Evolutionary conservation across 2,113 vertebrate genomes (phyloP), one percentile per base, ranked within the genome.

Genomic region (Cyphomyrus plagiostoma): DNA sequence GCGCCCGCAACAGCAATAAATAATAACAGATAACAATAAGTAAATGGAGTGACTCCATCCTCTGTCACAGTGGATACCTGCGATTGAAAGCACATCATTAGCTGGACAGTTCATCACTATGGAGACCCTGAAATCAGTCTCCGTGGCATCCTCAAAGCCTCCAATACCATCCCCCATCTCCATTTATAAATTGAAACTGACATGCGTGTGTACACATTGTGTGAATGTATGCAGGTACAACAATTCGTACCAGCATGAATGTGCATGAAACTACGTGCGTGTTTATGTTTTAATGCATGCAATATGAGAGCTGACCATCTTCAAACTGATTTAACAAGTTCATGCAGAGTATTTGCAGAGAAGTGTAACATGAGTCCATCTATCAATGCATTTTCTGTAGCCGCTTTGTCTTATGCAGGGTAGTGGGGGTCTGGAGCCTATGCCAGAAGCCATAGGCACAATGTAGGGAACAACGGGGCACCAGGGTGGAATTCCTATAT

Each of bases 41-140:
- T 87, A 53, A 87, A 53, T 87, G 50, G 49, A 45, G 45, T 45
- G 45, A 48, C 85, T 56, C 85, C 48, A 4, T 52, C 15, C 85
- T 87, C 49, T 53, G 85, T 87, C 50, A 50, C 85, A 11, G 50
- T 87, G 85, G 85, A 87, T 52, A 87, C 85, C 85, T 53, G 85
- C 49, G 50, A 87, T 35, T 87, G 48, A 87, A 53, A 53, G 49
- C n/a, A 87, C 85, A 52, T 26, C 50, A 26, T 87, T 87, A 35
- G 19, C 50, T 56, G 85, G 85, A 87, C 48, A 87, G 50, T 87
- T 53, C 49, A 87, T 87, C 85, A 87, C 50, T 87, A 52, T 87
- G 85, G 85, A 10, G 85, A 87, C 50, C 49, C 48, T 35, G 50
- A 39, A 87, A 53, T 23, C 50, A 19, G 46, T 87, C n/a, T 50